Base-by-base conservation (phyloP, 2,797 vertebrate species). In the Enteromius fasciolatus region DNA sequence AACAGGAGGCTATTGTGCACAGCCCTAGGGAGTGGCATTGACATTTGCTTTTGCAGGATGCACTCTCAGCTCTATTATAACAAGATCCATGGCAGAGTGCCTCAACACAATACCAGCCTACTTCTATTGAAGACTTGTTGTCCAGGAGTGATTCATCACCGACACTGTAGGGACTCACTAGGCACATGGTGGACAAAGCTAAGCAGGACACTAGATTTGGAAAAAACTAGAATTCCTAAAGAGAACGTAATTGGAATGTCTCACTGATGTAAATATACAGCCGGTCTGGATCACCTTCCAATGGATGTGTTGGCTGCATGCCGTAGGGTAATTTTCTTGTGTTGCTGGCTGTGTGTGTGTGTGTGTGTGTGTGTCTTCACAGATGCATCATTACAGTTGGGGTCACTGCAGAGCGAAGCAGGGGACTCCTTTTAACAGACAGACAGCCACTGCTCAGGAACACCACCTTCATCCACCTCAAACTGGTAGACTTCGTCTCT, bases 1-100 rank as follows among this genome's bases (percentile, higher is more conserved):
- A 83, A 86, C 82, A 84, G 78, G 52, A 74, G 28, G 50, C 83
- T 83, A 87, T 89, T 89, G 88, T 89, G 80, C 36, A 9, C 59
- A 67, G 41, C 86, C 79, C 86, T 83, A 46, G 76, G 84, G 88
- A 89, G 88, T 77, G 85, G 76, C 80, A 76, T 78, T 89, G 88
- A 89, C 86, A 89, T 89, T 89, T 87, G 85, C 83, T 82, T 86
- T 80, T 79, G 86, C 83, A 50, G 80, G 83, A 87, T 85, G 72
- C 83, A 86, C 84, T 82, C 76, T 77, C 77, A 82, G 83, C 72
- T 78, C 86, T 82, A 89, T 89, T 86, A 85, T 86, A 82, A 78
- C 81, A 81, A 81, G 76, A 86, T 83, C 81, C 79, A 82, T 86
- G 75, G 84, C 83, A 78, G 81, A 83, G 75, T 78, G 70, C 75